A percentile compares a stretch with the other conserved stretches of the same genome.
phyloP scores from a whole-genome alignment of 2,797 vertebrate species.

The Phalloptychus januarius region DNA sequence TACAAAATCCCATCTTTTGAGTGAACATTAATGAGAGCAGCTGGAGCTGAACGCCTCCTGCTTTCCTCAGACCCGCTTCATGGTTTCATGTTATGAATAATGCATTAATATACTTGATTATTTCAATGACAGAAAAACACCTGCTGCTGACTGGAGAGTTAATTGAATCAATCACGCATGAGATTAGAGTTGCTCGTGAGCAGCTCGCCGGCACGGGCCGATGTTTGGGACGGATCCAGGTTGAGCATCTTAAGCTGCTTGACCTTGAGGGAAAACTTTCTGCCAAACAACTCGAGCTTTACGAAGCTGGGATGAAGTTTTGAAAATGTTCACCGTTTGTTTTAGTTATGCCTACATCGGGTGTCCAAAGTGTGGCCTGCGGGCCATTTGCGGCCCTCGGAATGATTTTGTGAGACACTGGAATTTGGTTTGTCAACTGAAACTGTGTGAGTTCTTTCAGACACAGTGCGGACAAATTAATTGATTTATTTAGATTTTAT shows the following conservation, averaged over 20 bases:
- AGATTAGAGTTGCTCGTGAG: conserved; percentile 43
- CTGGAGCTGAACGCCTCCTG: conserved; percentile 25
- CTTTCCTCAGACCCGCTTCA: conserved; percentile 14
- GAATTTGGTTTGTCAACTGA: background rate
- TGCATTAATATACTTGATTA: conserved; percentile 53
- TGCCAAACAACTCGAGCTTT: background rate
- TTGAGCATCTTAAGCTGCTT: background rate
- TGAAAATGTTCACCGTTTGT: background rate
- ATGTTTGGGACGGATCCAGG: background rate
- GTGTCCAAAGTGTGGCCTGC: background rate
- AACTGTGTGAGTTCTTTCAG: background rate
- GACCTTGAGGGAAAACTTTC: background rate
- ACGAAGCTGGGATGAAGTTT: background rate
- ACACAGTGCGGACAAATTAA: background rate
- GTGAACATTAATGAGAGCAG: background rate
- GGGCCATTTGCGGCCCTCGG: background rate
- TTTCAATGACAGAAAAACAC: conserved; percentile 45
- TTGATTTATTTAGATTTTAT: background rate
- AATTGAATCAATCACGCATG: conserved; percentile 63
- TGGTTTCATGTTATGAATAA: conserved; percentile 52
- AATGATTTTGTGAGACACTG: background rate
- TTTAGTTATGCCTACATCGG: background rate
- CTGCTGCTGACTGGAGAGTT: conserved; percentile 52
- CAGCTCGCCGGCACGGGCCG: conserved; percentile 4
- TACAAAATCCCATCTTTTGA: conserved; percentile 5